Conservation (phyloP, 2,113 vertebrate species). For the Kryptolebias marmoratus region DNA sequence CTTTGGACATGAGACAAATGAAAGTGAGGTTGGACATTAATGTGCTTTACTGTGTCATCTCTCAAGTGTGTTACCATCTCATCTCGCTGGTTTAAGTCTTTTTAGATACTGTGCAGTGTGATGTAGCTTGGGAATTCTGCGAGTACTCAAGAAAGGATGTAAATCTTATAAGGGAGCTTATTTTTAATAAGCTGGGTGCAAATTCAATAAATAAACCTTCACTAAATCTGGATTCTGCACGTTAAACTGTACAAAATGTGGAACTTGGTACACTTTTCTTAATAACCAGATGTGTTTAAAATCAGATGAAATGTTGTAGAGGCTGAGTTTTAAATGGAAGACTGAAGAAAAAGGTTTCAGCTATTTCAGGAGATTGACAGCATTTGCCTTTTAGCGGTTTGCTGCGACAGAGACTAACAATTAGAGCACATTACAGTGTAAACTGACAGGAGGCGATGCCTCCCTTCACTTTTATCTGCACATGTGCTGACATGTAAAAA, state of each 20-base stretch:
- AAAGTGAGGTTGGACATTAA: conserved; percentile 23
- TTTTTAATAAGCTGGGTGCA: background rate
- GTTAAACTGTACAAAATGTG: too few relatives aligned
- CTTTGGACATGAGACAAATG: conserved; percentile 46
- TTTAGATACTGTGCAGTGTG: conserved; percentile 1
- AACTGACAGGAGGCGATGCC: background rate
- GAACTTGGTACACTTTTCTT: too few relatives aligned
- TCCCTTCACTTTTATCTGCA: conserved; percentile 8
- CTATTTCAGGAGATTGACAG: background rate
- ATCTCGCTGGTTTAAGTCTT: conserved; percentile 29
- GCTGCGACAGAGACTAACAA: background rate
- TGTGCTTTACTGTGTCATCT: conserved; percentile 1
- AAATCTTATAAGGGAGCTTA: background rate
- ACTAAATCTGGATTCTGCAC: too few relatives aligned
- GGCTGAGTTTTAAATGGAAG: background rate
- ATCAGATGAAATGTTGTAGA: too few relatives aligned
- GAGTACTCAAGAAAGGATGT: background rate
- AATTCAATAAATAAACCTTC: too few relatives aligned
- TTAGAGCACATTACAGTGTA: background rate
- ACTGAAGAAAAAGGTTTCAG: background rate
- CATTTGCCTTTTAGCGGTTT: background rate
- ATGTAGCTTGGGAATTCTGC: background rate
- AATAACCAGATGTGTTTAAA: too few relatives aligned
- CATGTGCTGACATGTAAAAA: conserved; percentile 1
- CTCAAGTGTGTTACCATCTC: conserved; percentile 12